A percentile compares a stretch with the other conserved stretches of the same genome.
These are phyloP conservation scores for Andrena fulva DNA, from an alignment of 2,888 invertebrate genomes.

Conservation along the genomic window DNA sequence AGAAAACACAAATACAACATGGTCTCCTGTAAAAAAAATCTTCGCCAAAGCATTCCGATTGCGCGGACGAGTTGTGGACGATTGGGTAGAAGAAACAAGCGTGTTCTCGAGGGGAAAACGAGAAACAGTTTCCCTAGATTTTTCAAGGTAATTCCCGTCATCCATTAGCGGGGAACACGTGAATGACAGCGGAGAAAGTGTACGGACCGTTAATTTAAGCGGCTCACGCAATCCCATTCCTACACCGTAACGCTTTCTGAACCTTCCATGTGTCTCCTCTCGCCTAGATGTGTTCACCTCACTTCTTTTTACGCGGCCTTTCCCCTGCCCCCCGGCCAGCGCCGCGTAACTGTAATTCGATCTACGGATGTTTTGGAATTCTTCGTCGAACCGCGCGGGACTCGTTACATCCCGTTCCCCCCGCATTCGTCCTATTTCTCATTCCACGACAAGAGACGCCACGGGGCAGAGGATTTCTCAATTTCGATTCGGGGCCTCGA, in stretches of 20 bases:
- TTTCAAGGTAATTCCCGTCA: slow-evolving; percentile 27
- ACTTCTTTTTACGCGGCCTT: neutral
- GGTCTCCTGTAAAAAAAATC: too few species aligned
- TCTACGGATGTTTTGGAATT: neutral
- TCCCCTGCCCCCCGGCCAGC: neutral
- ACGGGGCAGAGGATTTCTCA: too few species aligned
- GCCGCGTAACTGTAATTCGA: neutral
- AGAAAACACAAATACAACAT: too few species aligned
- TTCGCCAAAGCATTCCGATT: too few species aligned
- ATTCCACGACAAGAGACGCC: neutral
- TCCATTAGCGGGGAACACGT: slow-evolving; percentile 33
- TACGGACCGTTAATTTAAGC: slow-evolving; percentile 71
- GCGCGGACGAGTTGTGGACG: neutral
- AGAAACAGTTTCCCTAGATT: slow-evolving; percentile 6
- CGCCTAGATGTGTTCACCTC: slow-evolving; percentile 6
- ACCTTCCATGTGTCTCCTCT: slow-evolving; percentile 26
- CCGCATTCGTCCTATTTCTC: too few species aligned
- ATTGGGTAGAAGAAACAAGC: slow-evolving; percentile 50
- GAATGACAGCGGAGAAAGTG: slow-evolving; percentile 68
- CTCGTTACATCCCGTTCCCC: neutral
- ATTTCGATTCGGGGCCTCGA: too few species aligned
- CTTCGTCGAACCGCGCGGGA: too few species aligned
- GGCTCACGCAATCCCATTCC: slow-evolving; percentile 59
- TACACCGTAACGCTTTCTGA: slow-evolving; percentile 59
- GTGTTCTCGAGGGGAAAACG: slow-evolving; percentile 6